Percentiles rank a stretch among this genome's conserved stretches.
Evolutionary conservation across 92 coral and sea anemone genomes (phyloP).

Genomic region (Epizoanthus fatuus): DNA sequence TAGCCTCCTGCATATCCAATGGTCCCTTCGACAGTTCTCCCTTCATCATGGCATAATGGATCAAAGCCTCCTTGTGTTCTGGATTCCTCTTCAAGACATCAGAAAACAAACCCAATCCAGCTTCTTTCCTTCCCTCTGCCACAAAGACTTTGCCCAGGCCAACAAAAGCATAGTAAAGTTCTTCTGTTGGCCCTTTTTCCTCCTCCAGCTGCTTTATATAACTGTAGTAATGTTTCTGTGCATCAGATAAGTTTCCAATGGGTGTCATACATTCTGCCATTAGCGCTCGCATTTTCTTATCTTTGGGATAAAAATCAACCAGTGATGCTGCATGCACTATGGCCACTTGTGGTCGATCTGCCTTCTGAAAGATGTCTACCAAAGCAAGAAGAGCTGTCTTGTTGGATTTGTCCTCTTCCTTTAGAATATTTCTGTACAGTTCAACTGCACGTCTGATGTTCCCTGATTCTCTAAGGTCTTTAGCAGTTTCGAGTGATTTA

Average conservation of each 20-base stretch:
- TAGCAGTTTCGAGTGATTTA: background rate
- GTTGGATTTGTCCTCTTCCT: slow-evolving; percentile 37
- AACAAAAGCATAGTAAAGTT: slow-evolving; percentile 38
- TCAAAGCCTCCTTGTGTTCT: slow-evolving; percentile 46
- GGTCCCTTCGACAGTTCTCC: slow-evolving; percentile 44
- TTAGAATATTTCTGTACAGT: slow-evolving; percentile 40
- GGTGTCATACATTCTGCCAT: slow-evolving; percentile 55
- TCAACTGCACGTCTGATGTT: slow-evolving; percentile 46
- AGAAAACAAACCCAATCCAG: slow-evolving; percentile 32
- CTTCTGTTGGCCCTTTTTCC: background rate
- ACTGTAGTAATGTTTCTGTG: slow-evolving; percentile 11
- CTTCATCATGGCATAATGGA: slow-evolving; percentile 46
- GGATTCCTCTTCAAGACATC: slow-evolving; percentile 45
- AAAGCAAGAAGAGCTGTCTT: slow-evolving; percentile 45
- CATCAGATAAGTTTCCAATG: slow-evolving; percentile 30
- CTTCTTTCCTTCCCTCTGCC: slow-evolving; percentile 42
- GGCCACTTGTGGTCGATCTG: slow-evolving; percentile 52
- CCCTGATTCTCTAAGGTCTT: slow-evolving; percentile 33
- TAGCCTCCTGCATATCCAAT: slow-evolving; percentile 50
- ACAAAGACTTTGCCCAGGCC: slow-evolving; percentile 48
- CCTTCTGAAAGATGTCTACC: slow-evolving; percentile 56
- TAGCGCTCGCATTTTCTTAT: slow-evolving; percentile 25
- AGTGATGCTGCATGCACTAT: slow-evolving; percentile 41
- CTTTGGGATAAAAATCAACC: slow-evolving; percentile 31
- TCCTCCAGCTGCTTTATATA: slow-evolving; percentile 26